Evolutionary conservation across 2,888 invertebrate species (phyloP), one percentile per base, ranked within the genome.

Genomic region (Meloe dianella): DNA sequence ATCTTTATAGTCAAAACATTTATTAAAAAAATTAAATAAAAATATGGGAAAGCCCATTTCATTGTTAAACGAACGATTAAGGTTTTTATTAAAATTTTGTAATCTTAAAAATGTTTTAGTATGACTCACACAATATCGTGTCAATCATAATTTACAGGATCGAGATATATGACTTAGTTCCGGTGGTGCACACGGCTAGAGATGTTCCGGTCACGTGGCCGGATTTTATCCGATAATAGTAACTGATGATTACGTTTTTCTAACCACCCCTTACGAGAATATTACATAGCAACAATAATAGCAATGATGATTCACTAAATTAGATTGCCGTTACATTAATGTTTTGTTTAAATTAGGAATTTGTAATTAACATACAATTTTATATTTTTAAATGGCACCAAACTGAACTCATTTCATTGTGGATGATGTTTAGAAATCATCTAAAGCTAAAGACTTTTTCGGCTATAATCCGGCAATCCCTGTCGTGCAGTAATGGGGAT

Each of bases 201-300:
- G 77, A 80, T 80, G 80, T 81, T 82, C 81, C 81, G 80, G 81
- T 80, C 82, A 81, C 81, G 82, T 81, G 82, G 75, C 81, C 80
- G 80, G 81, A 81, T 79, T 75, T 72, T 67, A 65, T 41, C 47
- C 47, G 67, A 64, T 65, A 32, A 70, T 65, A 64, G 66, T 65
- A 62, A 60, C 59, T 64, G 69, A n/a, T n/a, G n/a, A 65, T 63
- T 65, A 63, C 65, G 67, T 58, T 56, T 41, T 14, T 63, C 32
- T 29, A 22, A 20, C 61, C 54, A 51, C 63, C 63, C n/a, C 61
- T 51, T 38, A 27, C 32, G 20, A 1, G 22, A 60, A 10, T 60
- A 14, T 60, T 38, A 22, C 41, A 22, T 6, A 32, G 22, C 9
- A 22, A 35, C 8, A 58, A n/a, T 7, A 12, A 35, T n/a, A 29